Base-by-base conservation (phyloP, 2,113 vertebrate species). In the Heliornis fulica region DNA sequence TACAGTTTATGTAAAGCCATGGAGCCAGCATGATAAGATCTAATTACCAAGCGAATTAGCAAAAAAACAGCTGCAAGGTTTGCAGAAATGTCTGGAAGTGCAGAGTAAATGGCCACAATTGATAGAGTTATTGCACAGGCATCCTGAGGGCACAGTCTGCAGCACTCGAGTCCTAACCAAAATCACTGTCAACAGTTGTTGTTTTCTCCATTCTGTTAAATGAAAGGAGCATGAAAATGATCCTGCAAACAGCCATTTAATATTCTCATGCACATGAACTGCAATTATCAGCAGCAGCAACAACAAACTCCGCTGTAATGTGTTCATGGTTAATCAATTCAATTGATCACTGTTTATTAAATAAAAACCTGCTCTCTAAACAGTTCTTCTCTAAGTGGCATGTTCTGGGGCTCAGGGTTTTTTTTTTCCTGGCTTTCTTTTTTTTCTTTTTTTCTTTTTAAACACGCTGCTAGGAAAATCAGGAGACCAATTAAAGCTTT, bases 321-420 rank as follows among this genome's bases (percentile, higher is more conserved):
- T 85, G 93, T 95, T 97, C 97, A 95, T 91, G 97, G 95, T 92
- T 96, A 97, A 98, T 98, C 98, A 90, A 97, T 98, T 94, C 94
- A 54, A 98, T 97, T 96, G 97, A 98, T 97, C 97, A 90, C 88
- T 97, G 97, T 97, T 98, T 97, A 98, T 98, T 97, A 98, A 98
- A 97, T 97, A 98, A 98, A 98, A 98, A 93, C 96, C 97, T 95
- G 94, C 93, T 97, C 96, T 97, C 96, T 93, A 97, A 98, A 97
- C 89, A 96, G 87, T 94, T 87, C 90, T 93, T 86, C 91, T 91
- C 76, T 69, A 95, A 94, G 87, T 87, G 83, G 66, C 60, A 79
- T 74, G 21, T 80, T 90, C 75, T 53, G 89, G 83, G 61, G 51
- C 29, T 93, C 13, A 10, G 36, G 25, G 1, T 1, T 28, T 28